Conservation (phyloP, 2,797 vertebrate species). For the Telmatherina bonti region DNA sequence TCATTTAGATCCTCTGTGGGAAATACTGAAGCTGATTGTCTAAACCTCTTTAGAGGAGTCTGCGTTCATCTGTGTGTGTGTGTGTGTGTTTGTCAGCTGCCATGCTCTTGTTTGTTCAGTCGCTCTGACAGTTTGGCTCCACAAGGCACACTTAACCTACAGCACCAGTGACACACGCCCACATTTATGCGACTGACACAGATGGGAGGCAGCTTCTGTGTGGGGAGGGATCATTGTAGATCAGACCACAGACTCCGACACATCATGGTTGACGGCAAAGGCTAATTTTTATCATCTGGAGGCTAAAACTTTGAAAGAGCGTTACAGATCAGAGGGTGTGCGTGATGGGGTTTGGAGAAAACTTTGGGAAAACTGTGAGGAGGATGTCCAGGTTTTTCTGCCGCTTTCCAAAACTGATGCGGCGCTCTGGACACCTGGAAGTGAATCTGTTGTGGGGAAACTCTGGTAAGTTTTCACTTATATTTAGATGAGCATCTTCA, state of each 20-base stretch:
- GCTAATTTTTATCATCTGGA: conserved; percentile 23
- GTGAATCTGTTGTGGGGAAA: conserved; percentile 75
- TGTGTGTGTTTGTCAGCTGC: conserved; percentile 33
- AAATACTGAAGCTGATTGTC: conserved; percentile 45
- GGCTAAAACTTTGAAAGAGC: not conserved
- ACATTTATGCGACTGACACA: conserved; percentile 22
- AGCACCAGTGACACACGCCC: conserved; percentile 41
- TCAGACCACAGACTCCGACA: conserved; percentile 16
- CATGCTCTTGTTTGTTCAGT: conserved; percentile 59
- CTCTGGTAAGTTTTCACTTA: conserved; percentile 72
- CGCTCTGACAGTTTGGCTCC: conserved; percentile 53
- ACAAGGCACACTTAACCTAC: conserved; percentile 10
- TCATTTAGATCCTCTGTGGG: conserved; percentile 49
- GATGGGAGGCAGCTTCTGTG: conserved; percentile 27
- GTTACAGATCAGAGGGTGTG: conserved; percentile 2
- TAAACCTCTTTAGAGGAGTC: conserved; percentile 1
- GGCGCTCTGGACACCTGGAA: conserved; percentile 72
- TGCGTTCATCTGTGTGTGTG: conserved; percentile 8
- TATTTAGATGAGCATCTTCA: not conserved
- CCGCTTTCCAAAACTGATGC: conserved; percentile 73
- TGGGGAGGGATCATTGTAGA: conserved; percentile 37
- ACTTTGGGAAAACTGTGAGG: conserved; percentile 70
- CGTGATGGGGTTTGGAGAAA: conserved; percentile 76
- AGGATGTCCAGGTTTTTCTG: conserved; percentile 75
- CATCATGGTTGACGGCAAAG: conserved; percentile 30